phyloP scores from a whole-genome alignment of 37 sponge, comb jelly and placozoan species.

The Crambe crambe region DNA sequence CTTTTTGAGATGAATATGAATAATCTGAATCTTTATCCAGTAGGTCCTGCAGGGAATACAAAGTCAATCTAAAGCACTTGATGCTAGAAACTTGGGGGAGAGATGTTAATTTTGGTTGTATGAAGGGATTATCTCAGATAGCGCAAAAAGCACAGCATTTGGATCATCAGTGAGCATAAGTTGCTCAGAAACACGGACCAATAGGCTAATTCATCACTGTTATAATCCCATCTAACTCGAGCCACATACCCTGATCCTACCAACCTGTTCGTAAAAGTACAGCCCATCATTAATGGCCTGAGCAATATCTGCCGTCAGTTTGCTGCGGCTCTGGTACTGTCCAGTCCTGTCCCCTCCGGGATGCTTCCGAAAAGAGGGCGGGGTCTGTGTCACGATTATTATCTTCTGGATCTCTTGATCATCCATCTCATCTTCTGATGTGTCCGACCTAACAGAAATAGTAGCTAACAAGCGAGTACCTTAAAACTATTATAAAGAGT shows the following conservation, averaged over 20 bases:
- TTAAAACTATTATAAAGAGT: background rate
- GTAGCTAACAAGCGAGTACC: too few relatives aligned
- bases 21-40: background rate
- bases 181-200: conserved; percentile 20
- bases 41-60: background rate
- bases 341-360: conserved; percentile 78
- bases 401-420: conserved; percentile 73
- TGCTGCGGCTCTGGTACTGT: conserved; percentile 35
- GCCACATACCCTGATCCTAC: too few relatives aligned
- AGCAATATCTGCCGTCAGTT: conserved; percentile 78
- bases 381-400: conserved; percentile 80
- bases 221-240: background rate
- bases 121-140: too few relatives aligned
- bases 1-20: background rate
- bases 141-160: background rate
- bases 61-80: background rate
- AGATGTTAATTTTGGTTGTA: too few relatives aligned
- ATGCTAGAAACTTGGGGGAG: background rate
- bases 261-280: conserved; percentile 84
- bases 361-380: conserved; percentile 30
- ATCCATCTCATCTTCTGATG: conserved; percentile 86
- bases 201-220: conserved; percentile 3
- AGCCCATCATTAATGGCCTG: conserved; percentile 96
- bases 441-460: conserved; percentile 5
- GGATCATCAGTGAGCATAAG: background rate